These are phyloP conservation scores for Sycophaga agraensis DNA, from an alignment of 1,140 invertebrate genomes.

Conservation along the genomic window DNA sequence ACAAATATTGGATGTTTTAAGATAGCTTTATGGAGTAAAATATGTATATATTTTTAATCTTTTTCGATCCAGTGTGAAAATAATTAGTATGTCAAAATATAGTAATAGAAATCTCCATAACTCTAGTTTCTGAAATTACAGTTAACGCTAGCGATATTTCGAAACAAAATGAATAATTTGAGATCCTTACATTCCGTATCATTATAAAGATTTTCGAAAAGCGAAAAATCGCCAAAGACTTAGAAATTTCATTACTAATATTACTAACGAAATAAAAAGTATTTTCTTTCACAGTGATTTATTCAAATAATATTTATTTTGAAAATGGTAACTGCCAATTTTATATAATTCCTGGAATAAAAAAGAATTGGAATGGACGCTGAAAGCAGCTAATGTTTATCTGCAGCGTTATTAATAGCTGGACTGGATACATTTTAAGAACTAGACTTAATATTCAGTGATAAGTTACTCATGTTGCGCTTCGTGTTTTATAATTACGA, in stretches of 20 bases:
- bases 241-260: background rate
- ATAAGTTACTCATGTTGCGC: slow-evolving; percentile 6
- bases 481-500: slow-evolving; percentile 8
- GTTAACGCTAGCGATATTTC: background rate
- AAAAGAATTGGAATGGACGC: background rate
- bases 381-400: no score
- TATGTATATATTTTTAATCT: slow-evolving; percentile 26
- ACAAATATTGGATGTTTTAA: background rate
- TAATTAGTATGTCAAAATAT: background rate
- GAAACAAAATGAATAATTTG: no score
- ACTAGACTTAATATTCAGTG: background rate
- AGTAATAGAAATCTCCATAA: slow-evolving; percentile 5
- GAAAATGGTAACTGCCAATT: background rate
- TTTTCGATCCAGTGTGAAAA: slow-evolving; percentile 18
- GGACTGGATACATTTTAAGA: slow-evolving; percentile 14
- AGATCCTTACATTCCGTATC: background rate
- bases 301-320: slow-evolving; percentile 20
- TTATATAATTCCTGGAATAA: slow-evolving; percentile 11
- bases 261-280: slow-evolving; percentile 24
- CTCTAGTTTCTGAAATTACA: slow-evolving; percentile 9
- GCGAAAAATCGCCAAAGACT: slow-evolving; percentile 2
- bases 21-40: slow-evolving; percentile 6
- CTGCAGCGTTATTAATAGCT: background rate
- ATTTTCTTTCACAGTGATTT: background rate
- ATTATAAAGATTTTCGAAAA: background rate